Base-by-base conservation (phyloP, 2,113 vertebrate genomes). In the Chionodraco myersi region DNA sequence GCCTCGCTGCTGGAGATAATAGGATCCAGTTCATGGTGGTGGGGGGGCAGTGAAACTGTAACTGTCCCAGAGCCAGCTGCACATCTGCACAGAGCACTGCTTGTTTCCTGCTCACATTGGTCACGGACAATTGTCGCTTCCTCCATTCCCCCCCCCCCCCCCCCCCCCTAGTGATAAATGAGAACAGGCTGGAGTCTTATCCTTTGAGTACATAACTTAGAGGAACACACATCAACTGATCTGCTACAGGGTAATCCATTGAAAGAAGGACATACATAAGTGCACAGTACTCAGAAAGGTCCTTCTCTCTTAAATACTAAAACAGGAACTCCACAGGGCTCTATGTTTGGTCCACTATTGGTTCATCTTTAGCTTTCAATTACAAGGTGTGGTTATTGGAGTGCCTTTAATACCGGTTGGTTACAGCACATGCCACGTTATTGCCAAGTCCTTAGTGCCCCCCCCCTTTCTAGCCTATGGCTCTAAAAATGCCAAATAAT, bases 1-100 rank as follows among this genome's bases (percentile, higher is more conserved):
- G 54, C 78, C 52, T 57, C 16, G 72, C 57, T 51, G 62, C n/a
- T 69, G 41, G 10, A 73, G 47, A 70, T 88, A 76, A 86, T 82
- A 75, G 85, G 62, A 86, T 69, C 84, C 84, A 85, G 74, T 84
- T 84, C 63, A 69, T 56, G 64, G 49, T 62, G 45, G 45, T 74
- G n/a, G 0, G 21, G 1, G 77, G 66, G 74, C 52, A 64, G 60
- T 86, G 58, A 86, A 89, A 84, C 68, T 58, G 23, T 70, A 69
- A 63, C 60, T 88, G 77, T 85, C 73, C 54, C 59, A 26, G 53
- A 79, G 78, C 83, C 83, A 86, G 84, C 75, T 85, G 81, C 81
- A 89, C 88, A 90, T 92, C 84, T 91, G 90, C 84, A 86, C 72
- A 71, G 63, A 83, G 74, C 65, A 18, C 62, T 26, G 80, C 75